Percentiles rank a stretch among this genome's conserved stretches.
Evolutionary conservation across 2,113 vertebrate genomes (phyloP).

Genomic region (Cyanoderma ruficeps): DNA sequence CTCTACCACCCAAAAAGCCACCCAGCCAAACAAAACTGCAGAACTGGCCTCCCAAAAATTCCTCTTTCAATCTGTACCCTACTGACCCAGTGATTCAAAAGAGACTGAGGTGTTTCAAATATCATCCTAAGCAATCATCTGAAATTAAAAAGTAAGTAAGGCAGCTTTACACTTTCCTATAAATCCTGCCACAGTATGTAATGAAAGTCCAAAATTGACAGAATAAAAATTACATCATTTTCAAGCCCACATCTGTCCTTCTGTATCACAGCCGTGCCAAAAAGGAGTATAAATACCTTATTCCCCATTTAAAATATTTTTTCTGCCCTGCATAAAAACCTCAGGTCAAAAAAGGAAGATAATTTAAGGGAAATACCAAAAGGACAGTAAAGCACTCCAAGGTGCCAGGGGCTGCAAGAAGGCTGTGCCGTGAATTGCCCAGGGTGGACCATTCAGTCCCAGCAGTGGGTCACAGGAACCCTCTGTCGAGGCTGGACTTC

Average conservation of each 20-base stretch:
- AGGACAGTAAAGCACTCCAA: neutral
- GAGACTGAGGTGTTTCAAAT: neutral
- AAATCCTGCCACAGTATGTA: neutral
- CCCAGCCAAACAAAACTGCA: neutral
- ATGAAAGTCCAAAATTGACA: conserved; percentile 24
- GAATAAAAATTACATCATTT: neutral
- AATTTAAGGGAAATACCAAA: neutral
- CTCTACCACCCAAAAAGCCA: neutral
- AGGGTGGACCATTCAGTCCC: neutral
- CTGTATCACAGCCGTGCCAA: neutral
- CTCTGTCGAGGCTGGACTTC: accelerated
- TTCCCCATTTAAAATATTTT: neutral
- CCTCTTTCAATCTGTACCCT: neutral
- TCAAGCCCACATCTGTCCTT: neutral
- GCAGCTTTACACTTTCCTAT: neutral
- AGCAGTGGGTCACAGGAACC: neutral
- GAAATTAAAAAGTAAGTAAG: conserved; percentile 1
- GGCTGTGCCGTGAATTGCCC: neutral
- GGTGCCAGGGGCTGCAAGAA: neutral
- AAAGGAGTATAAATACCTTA: conserved; percentile 14
- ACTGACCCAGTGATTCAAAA: neutral
- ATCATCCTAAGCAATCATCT: neutral
- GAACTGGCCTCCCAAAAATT: neutral
- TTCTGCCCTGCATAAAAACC: neutral
- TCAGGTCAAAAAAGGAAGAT: neutral